Evolutionary conservation across 2,797 vertebrate genomes (phyloP), one percentile per base, ranked within the genome.

Genomic region (Nannoperca australis): DNA sequence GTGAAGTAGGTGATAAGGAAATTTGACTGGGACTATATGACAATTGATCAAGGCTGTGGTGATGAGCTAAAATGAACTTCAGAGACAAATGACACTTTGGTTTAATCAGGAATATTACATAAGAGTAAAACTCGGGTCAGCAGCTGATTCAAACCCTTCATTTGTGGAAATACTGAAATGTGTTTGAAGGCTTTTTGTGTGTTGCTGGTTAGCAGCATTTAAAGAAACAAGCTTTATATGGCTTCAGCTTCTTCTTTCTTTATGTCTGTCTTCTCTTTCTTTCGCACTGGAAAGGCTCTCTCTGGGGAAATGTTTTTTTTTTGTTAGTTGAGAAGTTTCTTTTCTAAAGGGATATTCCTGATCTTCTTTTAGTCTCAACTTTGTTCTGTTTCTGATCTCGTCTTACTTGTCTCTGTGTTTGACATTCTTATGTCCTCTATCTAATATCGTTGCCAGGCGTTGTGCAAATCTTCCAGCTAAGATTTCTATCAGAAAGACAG

Each of bases 371-470:
- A 38, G 32, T 38, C 51, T 54, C 0, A 50, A 49, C 17, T 30
- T 65, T 2, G 2, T 20, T 34, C 58, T 15, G 24, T 45, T 50
- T 76, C 51, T 71, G 44, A 65, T 76, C 54, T 67, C 40, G 14
- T 58, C 20, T 53, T 20, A 30, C 7, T 44, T 38, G 38, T 73
- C 44, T 56, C 40, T 59, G 1, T 54, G 9, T 13, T n/a, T 80
- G 66, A 58, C 73, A 75, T 85, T 73, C 50, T 7, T 0, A 1
- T 44, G 67, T 80, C 76, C 54, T 80, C 32, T 47, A 17, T 13
- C 24, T 20, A 58, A 8, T 59, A 17, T 51, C 0, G 1, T 53
- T 18, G 51, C 18, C 22, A 58, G 45, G 44, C 0, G 1, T 15
- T 34, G 13, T 30, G 47, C 30, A 9, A 34, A 40, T 40, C 47